These are phyloP conservation scores for Acleris holmiana DNA, from an alignment of 2,888 invertebrate genomes.

Conservation along the genomic window DNA sequence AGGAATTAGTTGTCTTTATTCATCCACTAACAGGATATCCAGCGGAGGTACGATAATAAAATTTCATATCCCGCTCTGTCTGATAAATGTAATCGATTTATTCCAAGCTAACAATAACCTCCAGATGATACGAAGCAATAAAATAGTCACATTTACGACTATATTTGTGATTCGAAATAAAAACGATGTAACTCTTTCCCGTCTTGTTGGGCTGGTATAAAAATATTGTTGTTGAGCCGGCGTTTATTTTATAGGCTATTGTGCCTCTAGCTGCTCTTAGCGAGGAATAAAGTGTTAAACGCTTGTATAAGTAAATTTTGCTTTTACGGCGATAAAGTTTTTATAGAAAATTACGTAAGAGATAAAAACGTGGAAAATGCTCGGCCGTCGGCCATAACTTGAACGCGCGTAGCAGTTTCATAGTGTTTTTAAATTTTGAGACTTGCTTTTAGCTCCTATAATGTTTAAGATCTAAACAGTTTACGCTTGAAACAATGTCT, in stretches of 20 bases:
- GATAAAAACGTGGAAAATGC: conserved; percentile 28
- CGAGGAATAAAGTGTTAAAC: conserved; percentile 38
- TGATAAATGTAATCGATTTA: conserved; percentile 35
- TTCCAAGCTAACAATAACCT: conserved; percentile 52
- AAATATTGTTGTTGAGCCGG: conserved; percentile 60
- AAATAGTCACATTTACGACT: conserved; percentile 53
- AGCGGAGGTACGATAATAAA: conserved; percentile 31
- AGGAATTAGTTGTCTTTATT: conserved; percentile 30
- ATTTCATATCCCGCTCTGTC: conserved; percentile 37
- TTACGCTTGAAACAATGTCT: conserved; percentile 5
- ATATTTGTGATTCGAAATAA: conserved; percentile 51
- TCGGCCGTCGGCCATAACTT: conserved; percentile 22
- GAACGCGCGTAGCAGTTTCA: conserved; percentile 10
- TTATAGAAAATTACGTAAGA: conserved; percentile 37
- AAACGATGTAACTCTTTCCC: conserved; percentile 46
- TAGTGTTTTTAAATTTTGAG: conserved; percentile 18
- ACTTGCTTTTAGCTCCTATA: conserved; percentile 7
- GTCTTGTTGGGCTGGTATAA: conserved; percentile 45
- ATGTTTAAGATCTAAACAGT: conserved; percentile 14
- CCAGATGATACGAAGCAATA: conserved; percentile 52
- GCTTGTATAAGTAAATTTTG: conserved; percentile 32
- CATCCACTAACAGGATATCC: conserved; percentile 32
- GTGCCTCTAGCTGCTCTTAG: conserved; percentile 52
- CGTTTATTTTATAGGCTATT: conserved; percentile 65
- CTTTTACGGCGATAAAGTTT: conserved; percentile 32